These are phyloP conservation scores for Trisateles emortualis DNA, from an alignment of 2,888 invertebrate species.

Conservation along the genomic window DNA sequence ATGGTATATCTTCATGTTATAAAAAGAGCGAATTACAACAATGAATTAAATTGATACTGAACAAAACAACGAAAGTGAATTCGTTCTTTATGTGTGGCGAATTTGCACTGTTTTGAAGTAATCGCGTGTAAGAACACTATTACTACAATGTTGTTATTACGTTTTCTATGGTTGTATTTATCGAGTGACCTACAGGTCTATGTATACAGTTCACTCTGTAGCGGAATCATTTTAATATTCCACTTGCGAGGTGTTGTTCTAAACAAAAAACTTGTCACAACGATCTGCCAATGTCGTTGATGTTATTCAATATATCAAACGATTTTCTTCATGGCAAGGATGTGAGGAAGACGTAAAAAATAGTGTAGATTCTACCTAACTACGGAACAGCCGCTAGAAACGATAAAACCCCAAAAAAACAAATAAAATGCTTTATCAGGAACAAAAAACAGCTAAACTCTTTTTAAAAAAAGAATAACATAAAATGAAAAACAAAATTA, in stretches of 20 bases:
- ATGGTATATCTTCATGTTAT: too few species aligned
- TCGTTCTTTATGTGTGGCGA: too few species aligned
- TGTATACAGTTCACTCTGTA: slow-evolving; percentile 1
- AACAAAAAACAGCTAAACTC: too few species aligned
- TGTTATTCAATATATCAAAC: not conserved
- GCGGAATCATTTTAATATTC: slow-evolving; percentile 6
- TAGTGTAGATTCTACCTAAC: not conserved
- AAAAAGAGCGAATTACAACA: too few species aligned
- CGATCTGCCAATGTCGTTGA: not conserved
- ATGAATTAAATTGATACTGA: too few species aligned
- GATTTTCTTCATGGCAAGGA: not conserved
- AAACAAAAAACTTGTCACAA: slow-evolving; percentile 1
- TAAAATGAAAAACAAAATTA: too few species aligned
- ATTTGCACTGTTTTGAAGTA: not conserved
- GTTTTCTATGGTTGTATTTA: not conserved
- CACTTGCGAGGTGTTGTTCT: not conserved
- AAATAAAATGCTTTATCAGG: too few species aligned
- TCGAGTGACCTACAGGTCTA: slow-evolving; percentile 1
- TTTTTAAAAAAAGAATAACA: too few species aligned
- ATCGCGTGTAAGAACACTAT: not conserved
- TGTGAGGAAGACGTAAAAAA: too few species aligned
- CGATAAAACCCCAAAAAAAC: too few species aligned
- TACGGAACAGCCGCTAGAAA: too few species aligned
- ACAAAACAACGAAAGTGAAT: too few species aligned
- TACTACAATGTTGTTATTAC: not conserved